A percentile compares a stretch with the other conserved stretches of the same genome.
These are phyloP conservation scores for Datnioides undecimradiatus DNA, from an alignment of 2,113 vertebrate species.

Conservation along the genomic window DNA sequence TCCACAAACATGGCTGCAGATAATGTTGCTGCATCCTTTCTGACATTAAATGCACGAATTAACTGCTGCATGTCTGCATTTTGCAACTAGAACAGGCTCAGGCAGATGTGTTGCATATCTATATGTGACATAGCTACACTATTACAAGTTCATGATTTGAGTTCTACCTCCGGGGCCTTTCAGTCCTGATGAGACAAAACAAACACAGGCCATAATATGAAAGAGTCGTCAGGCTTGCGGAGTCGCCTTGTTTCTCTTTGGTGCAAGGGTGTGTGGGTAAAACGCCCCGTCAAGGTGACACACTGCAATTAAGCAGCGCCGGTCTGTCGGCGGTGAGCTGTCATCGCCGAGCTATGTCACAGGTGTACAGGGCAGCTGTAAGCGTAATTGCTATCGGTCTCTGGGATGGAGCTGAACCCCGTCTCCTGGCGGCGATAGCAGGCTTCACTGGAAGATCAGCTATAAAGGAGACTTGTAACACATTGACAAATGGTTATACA, in stretches of 20 bases:
- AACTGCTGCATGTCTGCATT: background rate
- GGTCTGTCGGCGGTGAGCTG: constrained; percentile 51
- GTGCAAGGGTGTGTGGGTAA: constrained; percentile 15
- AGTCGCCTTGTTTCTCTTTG: constrained; percentile 4
- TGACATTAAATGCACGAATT: background rate
- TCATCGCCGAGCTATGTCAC: constrained; percentile 54
- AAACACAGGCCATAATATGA: constrained; percentile 15
- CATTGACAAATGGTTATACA: constrained; percentile 67
- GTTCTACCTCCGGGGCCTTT: background rate
- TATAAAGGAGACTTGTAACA: constrained; percentile 46
- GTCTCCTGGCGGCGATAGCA: constrained; percentile 36
- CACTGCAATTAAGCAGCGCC: constrained; percentile 67
- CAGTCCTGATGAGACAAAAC: background rate
- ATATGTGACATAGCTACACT: too few species aligned
- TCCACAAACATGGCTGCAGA: background rate
- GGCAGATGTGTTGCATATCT: background rate
- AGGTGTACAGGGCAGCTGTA: constrained; percentile 58
- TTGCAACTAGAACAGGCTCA: background rate
- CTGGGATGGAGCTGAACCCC: constrained; percentile 43
- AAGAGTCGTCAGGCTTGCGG: background rate
- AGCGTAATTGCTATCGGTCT: constrained; percentile 70
- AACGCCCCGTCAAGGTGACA: constrained; percentile 69
- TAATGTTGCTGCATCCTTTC: background rate
- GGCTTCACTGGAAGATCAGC: constrained; percentile 35
- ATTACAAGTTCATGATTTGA: background rate